Evolutionary conservation across 1,140 invertebrate genomes (phyloP), one percentile per base, ranked within the genome.

Genomic region (Bemisia tabaci): DNA sequence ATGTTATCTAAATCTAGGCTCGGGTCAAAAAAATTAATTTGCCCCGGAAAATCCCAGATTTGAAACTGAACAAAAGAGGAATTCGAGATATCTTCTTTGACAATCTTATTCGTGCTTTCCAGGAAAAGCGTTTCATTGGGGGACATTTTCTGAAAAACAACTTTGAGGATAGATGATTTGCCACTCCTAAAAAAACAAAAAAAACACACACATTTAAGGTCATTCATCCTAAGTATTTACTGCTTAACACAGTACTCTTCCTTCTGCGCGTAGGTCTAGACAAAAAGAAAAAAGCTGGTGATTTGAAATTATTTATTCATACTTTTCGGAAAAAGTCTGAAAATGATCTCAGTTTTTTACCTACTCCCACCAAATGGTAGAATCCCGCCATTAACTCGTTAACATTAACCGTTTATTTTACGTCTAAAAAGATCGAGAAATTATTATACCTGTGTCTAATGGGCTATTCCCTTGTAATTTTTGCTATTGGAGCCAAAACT

Each of bases 141-240:
- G 12, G 95, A 97, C 92, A 99, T 98, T 82, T 99, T 99, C 75
- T 99, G 96, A 80, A 99, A 99, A 17, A 99, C 97, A 11, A 99
- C 97, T 83, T 99, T 99, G 77, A 98, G 94, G 75, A 99, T 99
- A 1, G 97, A 99, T n/a, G 96, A 98, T 80, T 99, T 99, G 67
- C 97, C 97, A 78, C 95, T 98, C 76, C 96, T 95, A 73, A 68
- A 82, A 80, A 70, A 11, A 21, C 9, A 63, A 12, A 60, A 33
- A 59, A 9, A 9, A 60, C n/a, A 64, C n/a, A n/a, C n/a, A n/a
- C n/a, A n/a, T n/a, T 62, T 17, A 22, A 17, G 58, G 58, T n/a
- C 58, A 59, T 59, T 17, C 17, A 59, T 17, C n/a, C n/a, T n/a
- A n/a, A n/a, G n/a, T n/a, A n/a, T n/a, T n/a, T n/a, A 12, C 26